These are phyloP conservation scores for Capromys pilorides DNA, from an alignment of 2,797 vertebrate genomes.

Conservation along the genomic window DNA sequence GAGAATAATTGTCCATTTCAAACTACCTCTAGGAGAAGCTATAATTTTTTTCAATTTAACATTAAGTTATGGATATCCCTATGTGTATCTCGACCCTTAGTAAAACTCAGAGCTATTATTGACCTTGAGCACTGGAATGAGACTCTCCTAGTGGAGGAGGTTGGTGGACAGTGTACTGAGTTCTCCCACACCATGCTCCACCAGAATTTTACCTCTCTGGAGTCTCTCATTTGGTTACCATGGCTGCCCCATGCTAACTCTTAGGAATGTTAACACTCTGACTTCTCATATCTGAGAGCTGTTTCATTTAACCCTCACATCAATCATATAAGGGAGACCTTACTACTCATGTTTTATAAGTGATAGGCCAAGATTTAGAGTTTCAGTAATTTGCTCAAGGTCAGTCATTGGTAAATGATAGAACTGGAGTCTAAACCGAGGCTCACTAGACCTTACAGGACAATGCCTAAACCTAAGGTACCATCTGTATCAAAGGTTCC, in stretches of 20 bases:
- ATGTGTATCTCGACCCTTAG: not conserved
- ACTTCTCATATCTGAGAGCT: not conserved
- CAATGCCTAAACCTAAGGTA: not conserved
- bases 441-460: not conserved
- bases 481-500: too few relatives aligned
- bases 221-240: not conserved
- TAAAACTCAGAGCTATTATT: not conserved
- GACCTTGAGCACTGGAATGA: not conserved
- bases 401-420: not conserved
- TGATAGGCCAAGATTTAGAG: not conserved
- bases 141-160: not conserved
- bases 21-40: conserved; percentile 7
- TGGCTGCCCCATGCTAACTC: not conserved
- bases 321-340: not conserved
- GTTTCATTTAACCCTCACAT: not conserved
- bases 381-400: not conserved
- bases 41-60: not conserved
- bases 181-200: not conserved
- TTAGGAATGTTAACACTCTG: not conserved
- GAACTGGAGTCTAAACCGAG: not conserved
- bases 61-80: not conserved
- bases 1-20: not conserved
- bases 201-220: not conserved
- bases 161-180: not conserved
- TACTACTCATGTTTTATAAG: not conserved